Percentiles rank a stretch among this genome's conserved stretches.
These are phyloP conservation scores for Parasteatoda tepidariorum DNA, from an alignment of 1,140 invertebrate species.

Conservation along the genomic window DNA sequence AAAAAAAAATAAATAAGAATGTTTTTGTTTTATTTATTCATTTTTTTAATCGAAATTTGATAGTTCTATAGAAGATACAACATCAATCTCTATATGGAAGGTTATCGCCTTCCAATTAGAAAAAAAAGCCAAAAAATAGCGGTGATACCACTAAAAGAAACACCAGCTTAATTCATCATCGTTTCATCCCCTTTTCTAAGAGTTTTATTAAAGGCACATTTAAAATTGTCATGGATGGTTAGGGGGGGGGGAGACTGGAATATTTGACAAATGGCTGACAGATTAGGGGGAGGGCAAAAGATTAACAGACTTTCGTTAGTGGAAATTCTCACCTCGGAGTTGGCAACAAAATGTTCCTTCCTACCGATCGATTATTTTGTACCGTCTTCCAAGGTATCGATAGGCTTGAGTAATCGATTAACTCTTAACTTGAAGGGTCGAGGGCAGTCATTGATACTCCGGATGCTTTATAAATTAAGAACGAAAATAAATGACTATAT, in stretches of 20 bases:
- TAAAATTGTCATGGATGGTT: background rate
- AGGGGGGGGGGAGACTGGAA: background rate
- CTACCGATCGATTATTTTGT: background rate
- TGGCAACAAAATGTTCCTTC: too few relatives aligned
- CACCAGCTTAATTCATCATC: conserved; percentile 37
- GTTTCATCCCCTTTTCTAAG: background rate
- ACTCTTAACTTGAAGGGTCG: too few relatives aligned
- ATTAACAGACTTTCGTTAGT: conserved; percentile 1
- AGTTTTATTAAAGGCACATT: conserved; percentile 2
- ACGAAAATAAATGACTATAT: too few relatives aligned
- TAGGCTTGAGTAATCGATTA: too few relatives aligned
- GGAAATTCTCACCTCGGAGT: background rate
- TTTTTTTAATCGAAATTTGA: too few relatives aligned
- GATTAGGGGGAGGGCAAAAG: conserved; percentile 8
- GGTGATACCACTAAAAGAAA: conserved; percentile 31
- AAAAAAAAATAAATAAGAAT: too few relatives aligned
- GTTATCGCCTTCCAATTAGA: conserved; percentile 20
- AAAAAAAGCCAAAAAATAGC: background rate
- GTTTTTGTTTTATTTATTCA: too few relatives aligned
- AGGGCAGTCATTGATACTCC: too few relatives aligned
- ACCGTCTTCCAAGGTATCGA: conserved; percentile 10
- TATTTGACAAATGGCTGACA: conserved; percentile 49
- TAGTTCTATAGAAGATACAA: too few relatives aligned
- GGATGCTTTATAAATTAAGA: too few relatives aligned
- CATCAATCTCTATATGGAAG: too few relatives aligned